Conservation (phyloP, 1,140 invertebrate species). For the Babylonia areolata region DNA sequence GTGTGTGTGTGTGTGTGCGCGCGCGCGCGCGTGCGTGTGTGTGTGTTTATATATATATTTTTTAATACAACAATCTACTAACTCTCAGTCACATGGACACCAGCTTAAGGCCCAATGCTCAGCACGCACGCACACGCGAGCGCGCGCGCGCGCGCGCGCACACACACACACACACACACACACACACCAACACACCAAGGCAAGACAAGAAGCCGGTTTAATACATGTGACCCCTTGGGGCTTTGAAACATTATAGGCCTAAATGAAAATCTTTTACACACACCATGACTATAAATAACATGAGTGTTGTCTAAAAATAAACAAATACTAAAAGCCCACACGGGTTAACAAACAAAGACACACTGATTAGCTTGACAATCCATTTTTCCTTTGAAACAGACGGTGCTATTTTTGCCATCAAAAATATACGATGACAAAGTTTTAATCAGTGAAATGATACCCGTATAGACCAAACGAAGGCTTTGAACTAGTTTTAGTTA, state of each 20-base stretch:
- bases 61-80: background rate
- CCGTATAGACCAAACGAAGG: no score
- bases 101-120: background rate
- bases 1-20: no score
- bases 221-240: no score
- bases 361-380: background rate
- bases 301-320: no score
- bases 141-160: background rate
- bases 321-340: background rate
- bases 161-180: background rate
- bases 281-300: no score
- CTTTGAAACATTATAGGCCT: no score
- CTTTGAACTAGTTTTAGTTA: background rate
- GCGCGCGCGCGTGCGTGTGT: no score
- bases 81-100: background rate
- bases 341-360: background rate
- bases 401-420: background rate
- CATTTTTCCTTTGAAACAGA: background rate
- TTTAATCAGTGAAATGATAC: no score
- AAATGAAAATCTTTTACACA: no score
- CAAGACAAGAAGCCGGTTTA: no score
- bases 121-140: background rate
- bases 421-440: background rate
- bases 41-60: no score
- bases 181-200: background rate